Evolutionary conservation across 2,113 vertebrate genomes (phyloP).

Genomic region (Urocitellus parryii): DNA sequence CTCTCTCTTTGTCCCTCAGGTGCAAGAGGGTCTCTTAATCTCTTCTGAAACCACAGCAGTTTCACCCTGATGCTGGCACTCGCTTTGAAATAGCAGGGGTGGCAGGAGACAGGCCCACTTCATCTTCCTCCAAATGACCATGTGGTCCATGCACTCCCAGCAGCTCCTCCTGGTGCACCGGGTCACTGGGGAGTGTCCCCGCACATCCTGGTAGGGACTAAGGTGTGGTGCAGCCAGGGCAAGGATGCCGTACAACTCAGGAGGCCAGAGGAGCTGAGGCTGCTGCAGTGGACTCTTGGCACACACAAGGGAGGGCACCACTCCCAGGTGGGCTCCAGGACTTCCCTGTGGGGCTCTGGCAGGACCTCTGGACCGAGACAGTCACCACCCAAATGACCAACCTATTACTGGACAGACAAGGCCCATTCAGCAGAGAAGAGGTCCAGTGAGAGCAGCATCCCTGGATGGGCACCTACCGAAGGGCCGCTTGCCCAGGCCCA

Average conservation of each 20-base stretch:
- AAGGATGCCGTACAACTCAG: background rate
- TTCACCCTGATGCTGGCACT: background rate
- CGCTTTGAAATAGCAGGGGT: background rate
- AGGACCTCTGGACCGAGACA: background rate
- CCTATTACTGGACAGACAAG: background rate
- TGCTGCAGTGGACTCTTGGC: background rate
- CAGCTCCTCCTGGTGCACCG: background rate
- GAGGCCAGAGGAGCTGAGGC: background rate
- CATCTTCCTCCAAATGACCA: background rate
- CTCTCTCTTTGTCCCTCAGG: too few relatives aligned
- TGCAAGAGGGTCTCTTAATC: too few relatives aligned
- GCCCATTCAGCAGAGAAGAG: background rate
- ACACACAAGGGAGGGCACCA: too few relatives aligned
- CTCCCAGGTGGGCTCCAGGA: background rate
- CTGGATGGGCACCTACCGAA: slow-evolving; percentile 90
- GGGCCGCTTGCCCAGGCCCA: slow-evolving; percentile 96
- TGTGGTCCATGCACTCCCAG: background rate
- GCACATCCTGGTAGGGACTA: too few relatives aligned
- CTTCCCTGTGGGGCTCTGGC: background rate
- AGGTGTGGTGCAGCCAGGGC: too few relatives aligned
- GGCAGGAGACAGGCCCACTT: background rate
- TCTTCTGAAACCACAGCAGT: background rate
- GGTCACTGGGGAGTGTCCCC: background rate
- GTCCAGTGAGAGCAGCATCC: background rate
- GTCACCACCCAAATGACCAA: background rate